Conservation (phyloP, 2,888 invertebrate species). For the Lithophane semibrunnea region DNA sequence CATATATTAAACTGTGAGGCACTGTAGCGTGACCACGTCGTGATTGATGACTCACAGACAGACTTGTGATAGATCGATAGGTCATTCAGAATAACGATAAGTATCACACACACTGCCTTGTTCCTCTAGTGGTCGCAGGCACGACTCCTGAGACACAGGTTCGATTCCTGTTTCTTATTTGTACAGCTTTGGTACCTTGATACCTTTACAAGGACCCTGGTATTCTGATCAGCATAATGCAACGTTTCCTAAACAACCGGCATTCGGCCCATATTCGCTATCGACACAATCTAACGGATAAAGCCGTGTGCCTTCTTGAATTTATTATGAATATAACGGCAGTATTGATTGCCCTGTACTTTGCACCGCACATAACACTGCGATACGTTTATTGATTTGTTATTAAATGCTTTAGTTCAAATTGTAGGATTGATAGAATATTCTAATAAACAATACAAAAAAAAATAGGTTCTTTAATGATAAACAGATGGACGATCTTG, state of each 20-base stretch:
- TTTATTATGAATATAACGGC: conserved; percentile 73
- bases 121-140: too few species aligned
- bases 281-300: conserved; percentile 64
- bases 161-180: background rate
- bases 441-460: too few species aligned
- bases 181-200: background rate
- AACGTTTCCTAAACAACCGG: conserved; percentile 45
- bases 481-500: background rate
- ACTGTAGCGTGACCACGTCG: background rate
- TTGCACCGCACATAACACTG: conserved; percentile 54
- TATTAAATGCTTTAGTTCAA: conserved; percentile 11
- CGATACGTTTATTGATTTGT: conserved; percentile 29
- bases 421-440: background rate
- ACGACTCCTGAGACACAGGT: too few species aligned
- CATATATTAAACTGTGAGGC: conserved; percentile 4
- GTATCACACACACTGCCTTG: background rate
- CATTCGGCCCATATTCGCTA: conserved; percentile 47
- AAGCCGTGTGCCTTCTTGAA: conserved; percentile 61
- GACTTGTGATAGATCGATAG: conserved; percentile 12
- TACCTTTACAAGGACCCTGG: conserved; percentile 16
- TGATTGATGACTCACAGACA: conserved; percentile 13
- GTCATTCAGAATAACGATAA: conserved; percentile 12
- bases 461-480: too few species aligned
- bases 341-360: conserved; percentile 68
- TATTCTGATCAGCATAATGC: conserved; percentile 49